Base-by-base conservation (phyloP, 2,888 invertebrate genomes). In the Sarcophaga carnaria region DNA sequence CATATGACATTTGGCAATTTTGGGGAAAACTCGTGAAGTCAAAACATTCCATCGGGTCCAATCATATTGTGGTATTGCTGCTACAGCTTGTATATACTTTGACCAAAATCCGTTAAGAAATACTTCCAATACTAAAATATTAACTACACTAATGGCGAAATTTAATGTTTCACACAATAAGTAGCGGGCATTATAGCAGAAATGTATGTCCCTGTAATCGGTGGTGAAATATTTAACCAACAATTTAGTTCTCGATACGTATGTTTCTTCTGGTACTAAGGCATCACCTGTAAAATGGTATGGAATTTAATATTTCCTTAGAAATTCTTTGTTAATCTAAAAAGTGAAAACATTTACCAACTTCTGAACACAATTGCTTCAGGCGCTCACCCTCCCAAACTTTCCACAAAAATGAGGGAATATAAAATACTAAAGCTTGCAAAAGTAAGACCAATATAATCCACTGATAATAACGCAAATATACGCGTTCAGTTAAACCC, bases 1-100 rank as follows among this genome's bases (percentile, higher is more conserved):
- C 94, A 98, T 97, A 76, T 96, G 95, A 92, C 98, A 98, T 93
- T 98, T 98, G n/a, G 98, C 97, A 76, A 97, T 96, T 95, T 96
- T 93, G 3, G 93, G 93, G 75, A 93, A 93, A 5, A 93, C 90
- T 47, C 89, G 90, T 3, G 92, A 92, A 3, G 91, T 91, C 54
- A 91, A 89, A n/a, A 89, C 89, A 86, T 92, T 92, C 93, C 93
- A 93, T 54, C 81, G 25, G 4, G 90, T 86, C 92, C 92, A 92
- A 75, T 93, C 87, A 64, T 92, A 92, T 3, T 74, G 67, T 4
- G 91, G 90, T n/a, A 93, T 90, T 17, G 90, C 89, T 0, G 87
- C 88, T n/a, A 93, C 70, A 1, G 93, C 93, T 49, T 90, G 85
- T 4, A 91, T 83, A 62, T 93, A 93, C 59, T 90, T 92, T 0